Evolutionary conservation across 2,797 vertebrate species (phyloP).

Genomic region (Rhinella marina): DNA sequence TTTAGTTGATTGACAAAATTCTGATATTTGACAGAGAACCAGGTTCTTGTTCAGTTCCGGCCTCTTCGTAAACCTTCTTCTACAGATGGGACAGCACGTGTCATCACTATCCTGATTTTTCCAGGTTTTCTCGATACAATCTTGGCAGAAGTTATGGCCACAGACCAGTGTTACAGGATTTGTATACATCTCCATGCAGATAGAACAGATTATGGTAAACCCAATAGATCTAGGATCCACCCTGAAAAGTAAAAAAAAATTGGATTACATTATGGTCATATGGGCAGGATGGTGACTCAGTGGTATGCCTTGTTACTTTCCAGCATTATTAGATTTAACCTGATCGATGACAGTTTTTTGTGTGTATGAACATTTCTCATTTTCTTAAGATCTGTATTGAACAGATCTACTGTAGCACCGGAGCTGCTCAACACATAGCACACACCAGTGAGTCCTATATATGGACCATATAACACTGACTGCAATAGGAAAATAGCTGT

Average conservation of each 20-base stretch:
- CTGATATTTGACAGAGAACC: neutral
- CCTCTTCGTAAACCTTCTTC: neutral
- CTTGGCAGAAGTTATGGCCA: slow-evolving; percentile 3
- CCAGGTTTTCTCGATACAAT: neutral
- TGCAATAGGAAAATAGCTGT: no score
- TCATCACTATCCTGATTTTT: neutral
- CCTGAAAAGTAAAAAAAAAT: neutral
- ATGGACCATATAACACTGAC: no score
- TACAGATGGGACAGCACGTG: neutral
- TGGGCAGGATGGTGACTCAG: no score
- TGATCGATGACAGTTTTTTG: no score
- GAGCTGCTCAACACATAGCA: no score
- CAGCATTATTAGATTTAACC: no score
- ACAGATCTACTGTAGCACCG: no score
- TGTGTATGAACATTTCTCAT: no score
- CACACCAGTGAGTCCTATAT: no score
- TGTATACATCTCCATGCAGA: neutral
- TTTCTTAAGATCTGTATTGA: no score
- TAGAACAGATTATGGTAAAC: neutral
- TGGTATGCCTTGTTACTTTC: no score
- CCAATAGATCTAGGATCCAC: neutral
- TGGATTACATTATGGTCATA: no score
- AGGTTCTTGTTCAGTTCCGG: neutral
- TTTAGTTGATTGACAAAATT: neutral
- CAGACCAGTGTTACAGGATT: neutral